These are phyloP conservation scores for Orthochromis indermauri DNA, from an alignment of 2,113 vertebrate genomes.

Conservation along the genomic window DNA sequence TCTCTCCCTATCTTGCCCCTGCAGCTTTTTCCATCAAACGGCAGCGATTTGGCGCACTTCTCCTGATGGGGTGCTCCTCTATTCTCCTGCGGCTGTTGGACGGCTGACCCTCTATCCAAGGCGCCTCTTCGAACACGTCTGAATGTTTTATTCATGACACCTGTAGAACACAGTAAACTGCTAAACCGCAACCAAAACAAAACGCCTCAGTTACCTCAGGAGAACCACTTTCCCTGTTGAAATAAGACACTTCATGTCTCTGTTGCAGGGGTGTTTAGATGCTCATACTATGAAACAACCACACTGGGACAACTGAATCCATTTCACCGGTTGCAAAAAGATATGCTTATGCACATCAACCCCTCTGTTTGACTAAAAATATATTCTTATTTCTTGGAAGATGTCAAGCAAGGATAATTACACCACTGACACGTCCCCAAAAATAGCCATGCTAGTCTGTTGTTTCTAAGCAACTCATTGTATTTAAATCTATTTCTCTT, in stretches of 20 bases:
- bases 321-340: background rate
- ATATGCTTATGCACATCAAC: background rate
- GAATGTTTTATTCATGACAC: constrained; percentile 64
- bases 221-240: constrained; percentile 30
- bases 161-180: constrained; percentile 38
- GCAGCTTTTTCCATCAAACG: constrained; percentile 57
- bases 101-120: constrained; percentile 52
- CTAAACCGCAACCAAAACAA: constrained; percentile 48
- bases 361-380: background rate
- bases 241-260: constrained; percentile 27
- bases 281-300: background rate
- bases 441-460: background rate
- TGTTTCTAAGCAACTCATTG: background rate
- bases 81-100: constrained; percentile 26
- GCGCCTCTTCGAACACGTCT: constrained; percentile 32
- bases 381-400: background rate
- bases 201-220: constrained; percentile 32
- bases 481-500: background rate
- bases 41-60: constrained; percentile 28
- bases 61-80: constrained; percentile 38
- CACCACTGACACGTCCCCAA: background rate
- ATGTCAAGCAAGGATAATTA: background rate
- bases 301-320: background rate
- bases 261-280: constrained; percentile 1
- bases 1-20: constrained; percentile 45